Evolutionary conservation across 2,113 vertebrate genomes (phyloP), one percentile per base, ranked within the genome.

Genomic region (Dissostichus mawsoni): DNA sequence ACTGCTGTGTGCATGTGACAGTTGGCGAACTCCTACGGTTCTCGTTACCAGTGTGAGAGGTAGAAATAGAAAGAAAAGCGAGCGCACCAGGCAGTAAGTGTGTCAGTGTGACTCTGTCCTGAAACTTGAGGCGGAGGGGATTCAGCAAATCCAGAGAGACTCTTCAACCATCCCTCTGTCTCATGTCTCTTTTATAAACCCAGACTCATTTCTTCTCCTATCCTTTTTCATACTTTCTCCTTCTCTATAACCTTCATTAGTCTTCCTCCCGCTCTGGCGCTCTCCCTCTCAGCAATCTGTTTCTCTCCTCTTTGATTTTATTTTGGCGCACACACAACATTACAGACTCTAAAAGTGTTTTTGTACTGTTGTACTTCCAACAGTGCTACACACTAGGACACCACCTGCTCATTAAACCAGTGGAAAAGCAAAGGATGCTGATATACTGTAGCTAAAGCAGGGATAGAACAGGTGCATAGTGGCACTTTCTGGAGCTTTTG

Each of bases 101-200:
- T 92, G 94, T 93, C 93, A 94, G 79, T 88, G 90, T 88, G 90
- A 90, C 90, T 92, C 87, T 92, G 91, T 89, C 86, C 87, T 55
- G 8, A 88, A 90, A 91, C 85, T 83, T 0, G 2, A 84, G 67
- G 85, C 87, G 77, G 78, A 86, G 59, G 89, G 82, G 88, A 87
- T 91, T 90, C 81, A 74, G 58, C 74, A 88, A 90, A 90, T 90
- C 92, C 89, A 78, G 68, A 58, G 85, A 86, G 90, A 90, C 89
- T 83, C 74, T 67, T 82, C 69, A 18, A 75, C 73, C 64, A 87
- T 84, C 87, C 70, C 78, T 58, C 59, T 17, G 29, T 82, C 80
- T 81, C 77, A 69, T 58, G 41, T 69, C 55, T 56, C 70, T 83
- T 89, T 82, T 76, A 83, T 88, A 83, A 68, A 58, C 29, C 69